A percentile compares a stretch with the other conserved stretches of the same genome.
These are phyloP conservation scores for Ciona savignyi DNA, from an alignment of 23 tunicate genomes.

Conservation along the genomic window DNA sequence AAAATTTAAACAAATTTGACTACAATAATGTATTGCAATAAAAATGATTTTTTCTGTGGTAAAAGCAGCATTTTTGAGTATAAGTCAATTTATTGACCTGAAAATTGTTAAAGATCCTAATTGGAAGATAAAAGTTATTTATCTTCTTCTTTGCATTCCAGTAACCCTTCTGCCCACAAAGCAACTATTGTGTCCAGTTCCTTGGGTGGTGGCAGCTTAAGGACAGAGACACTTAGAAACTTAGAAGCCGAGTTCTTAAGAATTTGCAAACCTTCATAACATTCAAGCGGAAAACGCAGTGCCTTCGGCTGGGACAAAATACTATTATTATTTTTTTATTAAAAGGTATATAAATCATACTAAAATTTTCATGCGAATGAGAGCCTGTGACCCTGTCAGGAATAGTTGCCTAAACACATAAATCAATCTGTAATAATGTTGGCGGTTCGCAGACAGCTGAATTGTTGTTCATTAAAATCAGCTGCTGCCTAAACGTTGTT, in stretches of 20 bases:
- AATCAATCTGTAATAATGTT: no score
- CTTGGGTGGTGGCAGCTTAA: slow-evolving; percentile 17
- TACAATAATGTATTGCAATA: background rate
- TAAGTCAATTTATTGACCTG: no score
- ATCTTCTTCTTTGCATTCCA: slow-evolving; percentile 16
- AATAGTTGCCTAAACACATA: no score
- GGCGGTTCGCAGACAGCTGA: no score
- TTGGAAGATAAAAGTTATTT: slow-evolving; percentile 2
- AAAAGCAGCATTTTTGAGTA: no score
- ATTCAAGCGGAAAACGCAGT: slow-evolving; percentile 15
- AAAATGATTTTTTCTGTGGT: background rate
- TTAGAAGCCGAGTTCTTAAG: background rate
- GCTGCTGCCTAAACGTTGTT: no score
- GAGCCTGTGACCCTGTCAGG: no score
- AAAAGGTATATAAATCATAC: no score
- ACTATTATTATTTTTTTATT: no score
- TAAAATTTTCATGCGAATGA: no score
- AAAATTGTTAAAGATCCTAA: slow-evolving; percentile 1
- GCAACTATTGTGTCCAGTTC: slow-evolving; percentile 36
- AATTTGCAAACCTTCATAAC: slow-evolving; percentile 18
- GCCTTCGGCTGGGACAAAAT: slow-evolving; percentile 39
- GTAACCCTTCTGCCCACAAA: slow-evolving; percentile 50
- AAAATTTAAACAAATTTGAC: background rate
- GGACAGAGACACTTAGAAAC: slow-evolving; percentile 12
- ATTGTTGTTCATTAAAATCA: no score